phyloP scores from a whole-genome alignment of 1,140 invertebrate genomes.

The Drosophila parabipectinata region DNA sequence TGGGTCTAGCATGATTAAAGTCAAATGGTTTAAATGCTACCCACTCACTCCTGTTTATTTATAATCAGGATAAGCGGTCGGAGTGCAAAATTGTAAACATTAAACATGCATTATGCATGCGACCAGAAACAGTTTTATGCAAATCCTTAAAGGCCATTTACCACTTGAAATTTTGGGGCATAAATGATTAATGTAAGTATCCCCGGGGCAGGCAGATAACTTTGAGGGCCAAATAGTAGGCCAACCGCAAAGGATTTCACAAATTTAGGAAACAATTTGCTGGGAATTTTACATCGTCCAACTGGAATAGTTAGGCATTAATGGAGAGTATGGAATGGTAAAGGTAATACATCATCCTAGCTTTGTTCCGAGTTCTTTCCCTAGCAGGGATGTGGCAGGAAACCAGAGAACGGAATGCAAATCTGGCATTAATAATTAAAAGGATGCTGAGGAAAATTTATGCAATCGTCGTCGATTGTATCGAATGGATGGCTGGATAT shows the following conservation, averaged over 20 bases:
- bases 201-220: not conserved
- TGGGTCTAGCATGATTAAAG: not conserved
- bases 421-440: slow-evolving; percentile 37
- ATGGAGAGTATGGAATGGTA: not conserved
- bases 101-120: slow-evolving; percentile 65
- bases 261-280: slow-evolving; percentile 22
- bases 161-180: slow-evolving; percentile 57
- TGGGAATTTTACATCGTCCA: slow-evolving; percentile 2
- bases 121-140: slow-evolving; percentile 54
- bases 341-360: slow-evolving; percentile 11
- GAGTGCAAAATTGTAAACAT: slow-evolving; percentile 15
- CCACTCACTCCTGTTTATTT: not conserved
- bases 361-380: not conserved
- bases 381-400: not conserved
- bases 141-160: slow-evolving; percentile 70
- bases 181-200: slow-evolving; percentile 59
- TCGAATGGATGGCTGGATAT: slow-evolving; percentile 1
- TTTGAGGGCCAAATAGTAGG: not conserved
- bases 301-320: not conserved
- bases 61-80: slow-evolving; percentile 32
- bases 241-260: slow-evolving; percentile 14
- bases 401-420: slow-evolving; percentile 13
- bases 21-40: not conserved
- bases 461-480: slow-evolving; percentile 8
- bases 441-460: slow-evolving; percentile 24